phyloP scores from a whole-genome alignment of 2,113 vertebrate species.

The Sardina pilchardus region DNA sequence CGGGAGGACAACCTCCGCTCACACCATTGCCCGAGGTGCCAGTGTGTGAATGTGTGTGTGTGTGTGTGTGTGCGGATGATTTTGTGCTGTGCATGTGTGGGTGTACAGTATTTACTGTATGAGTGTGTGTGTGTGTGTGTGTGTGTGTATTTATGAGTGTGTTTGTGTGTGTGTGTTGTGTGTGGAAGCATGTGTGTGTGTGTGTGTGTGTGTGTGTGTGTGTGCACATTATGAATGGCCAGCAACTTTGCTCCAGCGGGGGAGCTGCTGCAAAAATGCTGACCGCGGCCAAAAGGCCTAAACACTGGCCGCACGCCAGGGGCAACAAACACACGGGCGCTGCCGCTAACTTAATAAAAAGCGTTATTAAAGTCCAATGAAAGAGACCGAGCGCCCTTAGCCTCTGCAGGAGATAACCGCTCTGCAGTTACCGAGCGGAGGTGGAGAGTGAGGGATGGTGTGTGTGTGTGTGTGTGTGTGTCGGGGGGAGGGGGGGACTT shows the following conservation, averaged over 20 bases:
- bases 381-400: constrained; percentile 30
- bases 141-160: not conserved
- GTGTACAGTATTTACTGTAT: not conserved
- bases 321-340: not conserved
- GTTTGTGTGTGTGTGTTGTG: not conserved
- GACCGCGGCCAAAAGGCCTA: constrained; percentile 21
- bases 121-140: not conserved
- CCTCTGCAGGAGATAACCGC: constrained; percentile 27
- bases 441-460: not conserved
- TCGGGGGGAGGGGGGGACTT: not conserved
- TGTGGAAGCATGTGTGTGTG: not conserved
- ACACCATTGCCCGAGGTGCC: constrained; percentile 27
- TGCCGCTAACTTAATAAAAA: constrained; percentile 43
- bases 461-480: not conserved
- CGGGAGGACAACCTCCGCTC: constrained; percentile 35
- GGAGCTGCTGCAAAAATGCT: constrained; percentile 29
- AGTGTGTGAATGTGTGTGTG: constrained; percentile 32
- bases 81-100: not conserved
- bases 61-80: not conserved
- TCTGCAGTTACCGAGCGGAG: constrained; percentile 18
- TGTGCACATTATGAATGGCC: not conserved
- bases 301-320: not conserved
- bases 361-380: constrained; percentile 37
- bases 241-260: not conserved
- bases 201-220: not conserved